Base-by-base conservation (phyloP, 2,888 invertebrate species). In the Pyrgus malvae region DNA sequence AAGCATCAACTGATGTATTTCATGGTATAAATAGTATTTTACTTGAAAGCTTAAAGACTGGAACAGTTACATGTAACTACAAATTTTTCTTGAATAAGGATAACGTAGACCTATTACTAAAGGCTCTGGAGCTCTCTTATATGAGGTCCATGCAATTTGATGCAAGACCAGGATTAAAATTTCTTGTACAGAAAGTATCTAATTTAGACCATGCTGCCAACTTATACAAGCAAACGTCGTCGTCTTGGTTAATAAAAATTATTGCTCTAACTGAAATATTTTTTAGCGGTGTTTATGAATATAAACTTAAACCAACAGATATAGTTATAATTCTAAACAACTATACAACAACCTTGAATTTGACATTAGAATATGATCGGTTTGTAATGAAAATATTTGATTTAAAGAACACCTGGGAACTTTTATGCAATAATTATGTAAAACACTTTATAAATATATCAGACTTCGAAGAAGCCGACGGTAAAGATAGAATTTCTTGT, bases 131-230 rank as follows among this genome's bases (percentile, higher is more conserved):
- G 65, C 91, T 95, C 57, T 97, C 98, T 1, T 95, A 96, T 72
- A 92, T 92, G 48, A 93, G 96, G 55, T 95, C 98, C 0, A 91
- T 94, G 75, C 96, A 96, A 69, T 98, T 98, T 75, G 98, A 98
- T 79, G 92, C 94, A 6, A 92, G 98, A 25, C 98, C 98, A 0
- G 98, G 98, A 0, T 88, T 98, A 14, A 98, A 98, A 80, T 98
- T 98, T 78, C 92, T 98, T 2, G 94, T 98, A 59, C 98, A 98
- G 80, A 98, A 98, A 89, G 97, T 97, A 0, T 96, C 96, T 0
- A 95, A 95, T 72, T 92, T 97, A 60, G 95, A 95, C 57, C 93
- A 95, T 66, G 96, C 97, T 3, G 97, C 97, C 1, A 97, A 97
- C 81, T 89, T 97, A n/a, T 97, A 97, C 76, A 95, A 95, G 57